phyloP scores from a whole-genome alignment of 2,113 vertebrate species.

The Coptodon rendalli region DNA sequence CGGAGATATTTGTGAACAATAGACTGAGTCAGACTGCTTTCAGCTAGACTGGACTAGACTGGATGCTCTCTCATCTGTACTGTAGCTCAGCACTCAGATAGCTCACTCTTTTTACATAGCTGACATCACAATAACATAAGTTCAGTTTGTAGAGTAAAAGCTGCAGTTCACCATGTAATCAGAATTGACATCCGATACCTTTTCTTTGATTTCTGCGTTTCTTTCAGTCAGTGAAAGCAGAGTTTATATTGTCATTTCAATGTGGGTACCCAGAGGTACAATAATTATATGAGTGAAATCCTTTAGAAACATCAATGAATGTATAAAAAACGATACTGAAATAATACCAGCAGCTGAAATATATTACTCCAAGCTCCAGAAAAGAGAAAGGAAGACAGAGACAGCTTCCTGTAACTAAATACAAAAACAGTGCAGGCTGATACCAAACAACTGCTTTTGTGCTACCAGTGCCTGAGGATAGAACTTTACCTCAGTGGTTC shows the following conservation, averaged over 20 bases:
- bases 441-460: not conserved
- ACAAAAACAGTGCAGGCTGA: not conserved
- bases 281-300: not conserved
- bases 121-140: not conserved
- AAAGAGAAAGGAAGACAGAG: not conserved
- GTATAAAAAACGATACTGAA: not conserved
- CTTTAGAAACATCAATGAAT: not conserved
- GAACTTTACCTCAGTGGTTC: not conserved
- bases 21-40: conserved; percentile 1
- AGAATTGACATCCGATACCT: not conserved
- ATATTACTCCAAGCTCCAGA: not conserved
- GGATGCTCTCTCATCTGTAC: not conserved
- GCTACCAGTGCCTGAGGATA: not conserved
- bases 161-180: not conserved
- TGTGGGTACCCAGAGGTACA: not conserved
- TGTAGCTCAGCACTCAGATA: not conserved
- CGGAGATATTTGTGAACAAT: conserved; percentile 13
- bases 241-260: not conserved
- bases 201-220: not conserved
- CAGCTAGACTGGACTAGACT: not conserved
- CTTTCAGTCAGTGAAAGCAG: not conserved
- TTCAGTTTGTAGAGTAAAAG: not conserved
- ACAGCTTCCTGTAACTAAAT: not conserved
- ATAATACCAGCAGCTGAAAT: not conserved
- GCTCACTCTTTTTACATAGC: not conserved